Base-by-base conservation (phyloP, 1,140 invertebrate genomes). In the Apis laboriosa region DNA sequence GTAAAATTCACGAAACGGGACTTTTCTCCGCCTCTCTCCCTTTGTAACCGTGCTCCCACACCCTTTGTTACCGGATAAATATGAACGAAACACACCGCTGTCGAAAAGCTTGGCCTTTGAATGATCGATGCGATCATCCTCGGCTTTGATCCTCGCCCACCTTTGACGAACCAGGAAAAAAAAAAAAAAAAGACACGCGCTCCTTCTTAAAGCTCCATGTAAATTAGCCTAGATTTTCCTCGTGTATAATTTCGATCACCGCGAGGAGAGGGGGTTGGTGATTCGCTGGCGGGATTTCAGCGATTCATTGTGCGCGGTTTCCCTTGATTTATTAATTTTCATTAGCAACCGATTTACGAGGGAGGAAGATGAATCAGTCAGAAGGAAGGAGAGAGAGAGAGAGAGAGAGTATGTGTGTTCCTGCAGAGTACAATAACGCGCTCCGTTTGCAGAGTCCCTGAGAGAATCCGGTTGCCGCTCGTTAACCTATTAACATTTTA, bases 401-500 rank as follows among this genome's bases (percentile, higher is more conserved):
- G 49, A 1, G 9, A n/a, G 58, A 63, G 24, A 56, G 53, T 55
- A 0, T 15, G 53, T 55, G 17, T 19, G 19, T 9, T 49, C 19
- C 17, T 1, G 56, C 9, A 2, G 19, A 11, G 21, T 12, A 28
- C 60, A 80, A 79, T 79, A 79, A 73, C 63, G 58, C 72, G 72
- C n/a, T 24, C 63, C 28, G 61, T 81, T 83, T 61, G 61, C 49
- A 74, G 64, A 61, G 73, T 77, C 56, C 56, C 63, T 60, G 72
- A 24, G 34, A 63, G 68, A 71, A 74, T 81, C 70, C 60, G 77
- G 78, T 83, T 80, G 49, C 70, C 53, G 56, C 82, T 89, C 84
- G 82, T 90, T 90, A 90, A 88, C 82, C 84, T 86, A 88, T 90
- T 89, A 90, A 90, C 86, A 90, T 90, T 90, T 90, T 90, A 90